Evolutionary conservation across 2,797 vertebrate genomes (phyloP).

Genomic region (Fistularia commersonii): DNA sequence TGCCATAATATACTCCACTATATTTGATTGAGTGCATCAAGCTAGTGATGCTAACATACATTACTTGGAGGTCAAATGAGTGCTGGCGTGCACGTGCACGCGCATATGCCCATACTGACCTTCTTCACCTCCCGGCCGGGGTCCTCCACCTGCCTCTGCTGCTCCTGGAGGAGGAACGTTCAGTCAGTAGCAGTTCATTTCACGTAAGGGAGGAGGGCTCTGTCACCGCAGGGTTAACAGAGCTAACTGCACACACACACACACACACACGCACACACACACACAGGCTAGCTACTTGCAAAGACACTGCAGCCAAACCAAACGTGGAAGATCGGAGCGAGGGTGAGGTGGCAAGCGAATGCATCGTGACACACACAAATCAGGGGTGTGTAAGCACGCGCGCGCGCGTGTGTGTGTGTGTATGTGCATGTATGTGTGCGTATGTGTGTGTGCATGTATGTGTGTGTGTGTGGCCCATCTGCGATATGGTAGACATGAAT

Average conservation of each 20-base stretch:
- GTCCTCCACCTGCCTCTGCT: constrained; percentile 84
- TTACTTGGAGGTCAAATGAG: too few relatives aligned
- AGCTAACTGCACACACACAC: constrained; percentile 3
- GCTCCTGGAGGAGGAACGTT: constrained; percentile 56
- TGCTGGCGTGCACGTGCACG: too few relatives aligned
- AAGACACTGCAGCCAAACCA: constrained; percentile 22
- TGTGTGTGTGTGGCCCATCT: background rate
- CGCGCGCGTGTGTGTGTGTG: constrained; percentile 10
- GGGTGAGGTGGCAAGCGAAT: constrained; percentile 39
- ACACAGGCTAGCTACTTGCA: constrained; percentile 3
- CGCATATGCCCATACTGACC: constrained; percentile 63
- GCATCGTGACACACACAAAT: constrained; percentile 38
- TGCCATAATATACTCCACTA: too few relatives aligned
- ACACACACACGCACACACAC: constrained; percentile 26
- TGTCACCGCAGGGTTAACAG: constrained; percentile 16
- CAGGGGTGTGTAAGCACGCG: constrained; percentile 16
- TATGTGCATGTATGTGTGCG: constrained; percentile 4
- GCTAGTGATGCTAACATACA: too few relatives aligned
- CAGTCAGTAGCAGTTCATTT: constrained; percentile 2
- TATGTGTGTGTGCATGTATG: background rate
- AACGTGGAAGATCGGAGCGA: constrained; percentile 27
- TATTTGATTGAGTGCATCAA: too few relatives aligned
- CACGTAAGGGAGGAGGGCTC: constrained; percentile 9
- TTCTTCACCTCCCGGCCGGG: constrained; percentile 90
- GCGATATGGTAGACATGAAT: constrained; percentile 4